Evolutionary conservation across 2,113 vertebrate genomes (phyloP).

Genomic region (Mesitornis unicolor): DNA sequence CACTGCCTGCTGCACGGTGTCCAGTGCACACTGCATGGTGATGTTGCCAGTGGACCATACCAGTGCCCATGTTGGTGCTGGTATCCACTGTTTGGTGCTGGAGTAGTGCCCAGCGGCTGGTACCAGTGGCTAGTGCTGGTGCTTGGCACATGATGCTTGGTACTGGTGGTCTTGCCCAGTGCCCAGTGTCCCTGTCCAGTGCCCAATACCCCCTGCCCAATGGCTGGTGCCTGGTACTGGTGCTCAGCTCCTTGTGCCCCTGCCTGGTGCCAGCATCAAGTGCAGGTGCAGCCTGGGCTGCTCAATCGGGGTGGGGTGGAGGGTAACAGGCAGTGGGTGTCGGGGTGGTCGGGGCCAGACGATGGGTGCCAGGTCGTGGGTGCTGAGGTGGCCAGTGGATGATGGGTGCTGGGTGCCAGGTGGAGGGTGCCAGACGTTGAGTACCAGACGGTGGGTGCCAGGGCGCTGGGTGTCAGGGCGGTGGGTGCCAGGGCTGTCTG

Average conservation of each 20-base stretch:
- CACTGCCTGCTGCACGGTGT: not conserved
- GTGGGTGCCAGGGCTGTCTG: too few species aligned
- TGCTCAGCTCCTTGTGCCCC: not conserved
- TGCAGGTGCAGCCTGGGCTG: not conserved
- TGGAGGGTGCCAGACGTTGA: too few species aligned
- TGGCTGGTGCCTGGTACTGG: not conserved
- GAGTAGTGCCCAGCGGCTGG: not conserved
- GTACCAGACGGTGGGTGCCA: rapidly evolving
- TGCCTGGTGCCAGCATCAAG: not conserved
- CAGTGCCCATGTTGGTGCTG: not conserved
- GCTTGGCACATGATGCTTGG: rapidly evolving
- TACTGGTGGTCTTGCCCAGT: not conserved
- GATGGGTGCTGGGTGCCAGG: too few species aligned
- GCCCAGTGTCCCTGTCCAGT: not conserved
- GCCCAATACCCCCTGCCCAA: too few species aligned
- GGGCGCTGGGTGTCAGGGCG: too few species aligned
- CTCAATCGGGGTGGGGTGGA: too few species aligned
- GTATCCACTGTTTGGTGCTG: not conserved
- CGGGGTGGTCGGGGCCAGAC: not conserved
- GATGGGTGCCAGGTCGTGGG: rapidly evolving
- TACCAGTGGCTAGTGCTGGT: not conserved
- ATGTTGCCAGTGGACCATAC: not conserved
- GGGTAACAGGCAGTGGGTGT: too few species aligned
- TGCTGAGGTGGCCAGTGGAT: too few species aligned
- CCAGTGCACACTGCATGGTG: not conserved